These are phyloP conservation scores for Erythrolamprus reginae DNA, from an alignment of 2,113 vertebrate species.

Conservation along the genomic window DNA sequence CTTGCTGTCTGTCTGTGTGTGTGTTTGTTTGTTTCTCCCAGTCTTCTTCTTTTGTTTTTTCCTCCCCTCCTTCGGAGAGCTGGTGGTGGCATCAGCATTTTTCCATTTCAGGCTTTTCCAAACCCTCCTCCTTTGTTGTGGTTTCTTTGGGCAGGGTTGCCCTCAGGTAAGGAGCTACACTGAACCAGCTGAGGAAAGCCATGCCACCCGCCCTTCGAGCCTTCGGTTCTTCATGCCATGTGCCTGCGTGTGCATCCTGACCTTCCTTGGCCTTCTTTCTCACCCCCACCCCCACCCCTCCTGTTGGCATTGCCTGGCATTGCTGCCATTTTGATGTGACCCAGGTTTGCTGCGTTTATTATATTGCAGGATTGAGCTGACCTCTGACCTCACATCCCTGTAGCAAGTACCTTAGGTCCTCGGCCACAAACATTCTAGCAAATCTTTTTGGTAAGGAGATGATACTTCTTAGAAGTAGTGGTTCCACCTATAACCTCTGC, in stretches of 20 bases:
- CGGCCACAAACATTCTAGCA: slow-evolving; percentile 72
- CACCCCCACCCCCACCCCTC: not conserved
- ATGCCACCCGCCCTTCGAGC: slow-evolving; percentile 7
- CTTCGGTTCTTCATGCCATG: not conserved
- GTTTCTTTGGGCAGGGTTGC: slow-evolving; percentile 54
- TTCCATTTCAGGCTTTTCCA: slow-evolving; percentile 55
- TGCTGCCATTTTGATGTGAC: slow-evolving; percentile 57
- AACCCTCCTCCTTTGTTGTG: slow-evolving; percentile 22
- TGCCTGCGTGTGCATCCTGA: not conserved
- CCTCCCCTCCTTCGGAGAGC: slow-evolving; percentile 9
- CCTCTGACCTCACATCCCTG: slow-evolving; percentile 83
- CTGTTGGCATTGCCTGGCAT: accelerated
- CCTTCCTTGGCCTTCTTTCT: not conserved
- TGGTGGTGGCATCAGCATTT: slow-evolving; percentile 52
- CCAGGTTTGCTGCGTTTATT: slow-evolving; percentile 68
- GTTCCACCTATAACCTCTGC: slow-evolving; percentile 51
- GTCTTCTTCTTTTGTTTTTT: slow-evolving; percentile 4
- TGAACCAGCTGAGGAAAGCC: slow-evolving; percentile 7
- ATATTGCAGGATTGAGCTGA: slow-evolving; percentile 85
- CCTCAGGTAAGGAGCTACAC: slow-evolving; percentile 52
- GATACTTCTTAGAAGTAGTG: slow-evolving; percentile 61
- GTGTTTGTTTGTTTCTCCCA: not conserved
- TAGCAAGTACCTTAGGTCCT: slow-evolving; percentile 75
- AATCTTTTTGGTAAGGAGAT: slow-evolving; percentile 75
- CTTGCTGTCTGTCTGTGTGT: slow-evolving; percentile 21